Percentiles rank a stretch among this genome's conserved stretches.
Conservation (phyloP, 2,113 vertebrate species). For the Microtus richardsoni region DNA sequence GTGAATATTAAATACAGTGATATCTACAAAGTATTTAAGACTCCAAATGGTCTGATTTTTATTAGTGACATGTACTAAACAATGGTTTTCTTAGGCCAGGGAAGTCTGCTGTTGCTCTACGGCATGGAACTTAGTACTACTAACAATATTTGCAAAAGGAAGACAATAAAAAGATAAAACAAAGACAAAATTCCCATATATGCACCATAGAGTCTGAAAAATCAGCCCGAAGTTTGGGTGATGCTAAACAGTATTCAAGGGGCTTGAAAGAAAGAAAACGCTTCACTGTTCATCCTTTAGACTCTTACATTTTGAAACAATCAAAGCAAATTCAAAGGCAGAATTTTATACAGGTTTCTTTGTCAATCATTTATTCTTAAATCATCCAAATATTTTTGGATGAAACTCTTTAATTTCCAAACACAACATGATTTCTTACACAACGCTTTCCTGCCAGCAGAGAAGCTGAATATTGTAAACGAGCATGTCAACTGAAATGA, state of each 20-base stretch:
- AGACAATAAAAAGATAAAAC: background rate
- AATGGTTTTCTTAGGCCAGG: background rate
- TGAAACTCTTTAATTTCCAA: conserved; percentile 40
- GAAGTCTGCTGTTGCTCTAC: background rate
- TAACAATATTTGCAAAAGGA: background rate
- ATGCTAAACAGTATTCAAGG: background rate
- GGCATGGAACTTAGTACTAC: background rate
- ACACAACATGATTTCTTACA: conserved; percentile 54
- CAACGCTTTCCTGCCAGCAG: conserved; percentile 31
- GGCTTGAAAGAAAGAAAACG: background rate
- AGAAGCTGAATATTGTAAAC: conserved; percentile 58
- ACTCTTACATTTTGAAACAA: background rate
- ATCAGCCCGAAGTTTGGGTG: background rate
- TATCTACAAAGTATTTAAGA: background rate
- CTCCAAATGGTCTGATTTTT: background rate
- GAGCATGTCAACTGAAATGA: conserved; percentile 52
- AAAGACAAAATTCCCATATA: background rate
- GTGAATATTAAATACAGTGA: background rate
- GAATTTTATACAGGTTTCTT: conserved; percentile 15
- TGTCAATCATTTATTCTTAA: conserved; percentile 46
- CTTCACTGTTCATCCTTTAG: background rate
- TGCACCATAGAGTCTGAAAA: background rate
- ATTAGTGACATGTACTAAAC: background rate
- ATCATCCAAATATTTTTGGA: conserved; percentile 50
- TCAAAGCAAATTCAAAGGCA: background rate